These are phyloP conservation scores for Girardinichthys multiradiatus DNA, from an alignment of 2,113 vertebrate genomes.

Conservation along the genomic window DNA sequence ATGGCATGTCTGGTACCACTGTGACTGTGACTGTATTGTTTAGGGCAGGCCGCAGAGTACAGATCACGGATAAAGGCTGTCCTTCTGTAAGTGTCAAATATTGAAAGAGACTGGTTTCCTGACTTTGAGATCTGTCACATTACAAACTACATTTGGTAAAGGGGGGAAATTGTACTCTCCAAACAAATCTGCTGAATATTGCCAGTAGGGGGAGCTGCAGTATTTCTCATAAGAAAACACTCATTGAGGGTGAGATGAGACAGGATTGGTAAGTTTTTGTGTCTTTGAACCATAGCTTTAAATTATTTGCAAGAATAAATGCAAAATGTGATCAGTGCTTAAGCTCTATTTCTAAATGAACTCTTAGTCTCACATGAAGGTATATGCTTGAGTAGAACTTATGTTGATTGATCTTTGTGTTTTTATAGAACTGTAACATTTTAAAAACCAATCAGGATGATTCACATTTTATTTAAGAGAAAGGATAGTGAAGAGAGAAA, in stretches of 20 bases:
- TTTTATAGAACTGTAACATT: conserved; percentile 25
- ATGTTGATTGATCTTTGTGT: conserved; percentile 14
- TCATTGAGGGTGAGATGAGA: neutral
- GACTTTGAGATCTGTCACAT: conserved; percentile 37
- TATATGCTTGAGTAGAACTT: conserved; percentile 6
- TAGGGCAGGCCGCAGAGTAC: conserved; percentile 34
- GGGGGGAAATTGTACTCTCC: conserved; percentile 35
- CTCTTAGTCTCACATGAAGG: conserved; percentile 1
- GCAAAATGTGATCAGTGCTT: conserved; percentile 14
- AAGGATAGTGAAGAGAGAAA: neutral
- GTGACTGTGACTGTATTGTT: conserved; percentile 49
- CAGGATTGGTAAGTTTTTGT: conserved; percentile 19
- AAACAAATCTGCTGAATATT: conserved; percentile 8
- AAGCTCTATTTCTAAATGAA: conserved; percentile 28
- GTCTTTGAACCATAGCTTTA: conserved; percentile 22
- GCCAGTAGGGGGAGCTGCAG: conserved; percentile 77
- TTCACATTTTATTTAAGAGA: conserved; percentile 31
- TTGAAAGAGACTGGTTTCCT: conserved; percentile 39
- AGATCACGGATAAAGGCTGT: conserved; percentile 47
- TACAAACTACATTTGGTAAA: conserved; percentile 38
- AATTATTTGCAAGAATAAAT: conserved; percentile 37
- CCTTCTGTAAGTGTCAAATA: conserved; percentile 42
- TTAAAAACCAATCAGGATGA: conserved; percentile 43
- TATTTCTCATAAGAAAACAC: conserved; percentile 60
- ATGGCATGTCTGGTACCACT: conserved; percentile 40